Evolutionary conservation across 2,888 invertebrate species (phyloP).

Genomic region (Clunio marinus): DNA sequence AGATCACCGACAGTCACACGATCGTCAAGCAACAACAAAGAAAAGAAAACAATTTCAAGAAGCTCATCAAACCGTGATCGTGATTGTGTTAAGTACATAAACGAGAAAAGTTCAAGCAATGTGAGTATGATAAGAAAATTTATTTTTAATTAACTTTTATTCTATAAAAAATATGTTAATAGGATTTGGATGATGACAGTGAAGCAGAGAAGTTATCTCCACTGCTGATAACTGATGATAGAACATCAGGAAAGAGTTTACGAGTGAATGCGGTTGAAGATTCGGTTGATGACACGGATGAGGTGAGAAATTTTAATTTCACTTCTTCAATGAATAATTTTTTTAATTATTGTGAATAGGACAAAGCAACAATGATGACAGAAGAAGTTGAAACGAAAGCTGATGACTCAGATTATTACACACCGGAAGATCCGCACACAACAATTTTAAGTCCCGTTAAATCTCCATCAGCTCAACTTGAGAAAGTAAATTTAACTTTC

Average conservation of each 20-base stretch:
- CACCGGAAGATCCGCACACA: constrained; percentile 59
- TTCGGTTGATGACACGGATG: constrained; percentile 60
- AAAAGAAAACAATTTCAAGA: constrained; percentile 39
- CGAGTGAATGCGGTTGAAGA: constrained; percentile 55
- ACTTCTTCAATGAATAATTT: constrained; percentile 19
- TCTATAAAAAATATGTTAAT: not conserved
- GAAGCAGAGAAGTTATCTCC: constrained; percentile 80
- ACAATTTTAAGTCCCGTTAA: constrained; percentile 60
- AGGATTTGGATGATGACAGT: constrained; percentile 67
- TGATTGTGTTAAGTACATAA: constrained; percentile 59
- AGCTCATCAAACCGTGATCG: constrained; percentile 49
- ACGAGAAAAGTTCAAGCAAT: constrained; percentile 53
- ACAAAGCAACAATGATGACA: constrained; percentile 41
- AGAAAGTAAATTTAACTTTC: constrained; percentile 43
- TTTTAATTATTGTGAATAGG: not conserved
- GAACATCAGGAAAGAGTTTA: constrained; percentile 41
- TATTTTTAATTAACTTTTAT: constrained; percentile 43
- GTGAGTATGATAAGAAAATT: constrained; percentile 38
- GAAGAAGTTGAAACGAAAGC: constrained; percentile 50
- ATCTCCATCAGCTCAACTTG: constrained; percentile 45
- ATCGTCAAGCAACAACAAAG: constrained; percentile 39
- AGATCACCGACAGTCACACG: constrained; percentile 13
- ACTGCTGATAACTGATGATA: constrained; percentile 52
- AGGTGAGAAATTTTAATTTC: constrained; percentile 37
- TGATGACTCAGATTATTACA: constrained; percentile 75